phyloP scores from a whole-genome alignment of 30 jellyfish, hydroid and myxozoan species.

The Phacellophora camtschatica region DNA sequence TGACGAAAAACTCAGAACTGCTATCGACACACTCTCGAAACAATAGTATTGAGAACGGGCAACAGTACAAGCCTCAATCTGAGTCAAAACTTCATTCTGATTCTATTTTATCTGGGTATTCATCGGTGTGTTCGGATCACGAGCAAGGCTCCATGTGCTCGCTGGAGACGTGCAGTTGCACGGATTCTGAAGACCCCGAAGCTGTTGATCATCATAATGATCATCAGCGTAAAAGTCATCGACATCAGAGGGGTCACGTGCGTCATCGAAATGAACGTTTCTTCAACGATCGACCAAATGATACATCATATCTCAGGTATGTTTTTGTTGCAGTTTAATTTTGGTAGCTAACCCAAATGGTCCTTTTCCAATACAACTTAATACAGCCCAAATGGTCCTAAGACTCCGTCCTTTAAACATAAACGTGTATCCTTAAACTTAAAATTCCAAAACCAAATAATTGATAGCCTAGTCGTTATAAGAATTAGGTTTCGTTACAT shows the following conservation, averaged over 20 bases:
- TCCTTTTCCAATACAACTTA: too few species aligned
- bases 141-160: slow-evolving; percentile 45
- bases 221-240: neutral
- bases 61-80: slow-evolving; percentile 36
- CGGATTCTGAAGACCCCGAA: slow-evolving; percentile 48
- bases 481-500: too few species aligned
- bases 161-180: slow-evolving; percentile 36
- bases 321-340: too few species aligned
- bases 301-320: too few species aligned
- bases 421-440: too few species aligned
- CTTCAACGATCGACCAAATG: slow-evolving; percentile 14
- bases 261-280: slow-evolving; percentile 7
- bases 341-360: too few species aligned
- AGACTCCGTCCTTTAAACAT: too few species aligned
- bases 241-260: neutral
- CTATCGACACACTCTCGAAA: neutral
- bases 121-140: slow-evolving; percentile 51
- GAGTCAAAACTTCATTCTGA: too few species aligned
- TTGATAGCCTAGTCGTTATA: too few species aligned
- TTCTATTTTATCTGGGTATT: slow-evolving; percentile 41
- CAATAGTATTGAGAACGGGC: neutral
- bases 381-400: too few species aligned
- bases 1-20: neutral
- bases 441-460: too few species aligned
- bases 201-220: neutral